Evolutionary conservation across 2,113 vertebrate species (phyloP).

Genomic region (Elaphurus davidianus): DNA sequence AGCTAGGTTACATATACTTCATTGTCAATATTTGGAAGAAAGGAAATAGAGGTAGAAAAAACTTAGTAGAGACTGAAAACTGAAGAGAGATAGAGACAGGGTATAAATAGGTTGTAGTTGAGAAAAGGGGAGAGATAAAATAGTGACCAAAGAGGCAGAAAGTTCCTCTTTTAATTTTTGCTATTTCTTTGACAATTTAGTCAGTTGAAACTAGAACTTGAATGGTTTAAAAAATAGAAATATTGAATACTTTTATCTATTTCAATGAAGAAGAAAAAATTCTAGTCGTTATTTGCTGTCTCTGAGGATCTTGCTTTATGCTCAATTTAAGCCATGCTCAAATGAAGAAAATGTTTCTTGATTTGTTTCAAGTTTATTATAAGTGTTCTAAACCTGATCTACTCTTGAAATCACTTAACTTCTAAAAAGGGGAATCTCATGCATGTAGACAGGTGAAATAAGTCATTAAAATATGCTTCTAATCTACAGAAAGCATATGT

Average conservation of each 20-base stretch:
- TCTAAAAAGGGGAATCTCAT: constrained; percentile 12
- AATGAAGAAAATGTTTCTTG: constrained; percentile 30
- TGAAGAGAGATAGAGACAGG: neutral
- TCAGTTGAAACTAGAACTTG: neutral
- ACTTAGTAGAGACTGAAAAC: neutral
- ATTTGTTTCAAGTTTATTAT: constrained; percentile 20
- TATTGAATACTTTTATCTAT: neutral
- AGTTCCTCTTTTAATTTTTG: neutral
- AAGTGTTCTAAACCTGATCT: constrained; percentile 8
- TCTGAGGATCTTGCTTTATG: neutral
- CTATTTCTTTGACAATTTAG: neutral
- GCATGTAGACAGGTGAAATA: neutral
- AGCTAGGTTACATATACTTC: neutral
- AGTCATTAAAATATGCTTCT: constrained; percentile 31
- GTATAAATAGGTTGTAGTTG: neutral
- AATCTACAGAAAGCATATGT: constrained; percentile 47
- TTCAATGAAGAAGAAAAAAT: constrained; percentile 12
- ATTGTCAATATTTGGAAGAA: neutral
- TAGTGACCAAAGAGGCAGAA: neutral
- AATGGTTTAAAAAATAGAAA: neutral
- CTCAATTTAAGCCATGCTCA: constrained; percentile 26
- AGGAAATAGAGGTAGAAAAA: neutral
- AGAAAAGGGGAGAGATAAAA: neutral
- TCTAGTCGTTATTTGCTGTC: neutral
- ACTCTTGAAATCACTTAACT: constrained; percentile 46